Evolutionary conservation across 2,888 invertebrate species (phyloP), one percentile per base, ranked within the genome.

Genomic region (Lacanobia wlatinum): DNA sequence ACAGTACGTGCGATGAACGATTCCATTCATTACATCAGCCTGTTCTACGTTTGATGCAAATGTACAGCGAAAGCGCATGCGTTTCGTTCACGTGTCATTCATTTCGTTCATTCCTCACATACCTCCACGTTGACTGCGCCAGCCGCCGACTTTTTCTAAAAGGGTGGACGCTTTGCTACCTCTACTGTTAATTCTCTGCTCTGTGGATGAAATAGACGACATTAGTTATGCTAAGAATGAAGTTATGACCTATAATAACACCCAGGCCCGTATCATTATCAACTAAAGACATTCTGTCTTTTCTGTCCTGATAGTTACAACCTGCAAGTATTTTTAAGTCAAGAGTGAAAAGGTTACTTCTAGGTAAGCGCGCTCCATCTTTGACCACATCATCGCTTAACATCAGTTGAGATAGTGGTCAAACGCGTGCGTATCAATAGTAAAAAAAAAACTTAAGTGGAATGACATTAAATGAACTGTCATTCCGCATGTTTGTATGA

Each of bases 121-220:
- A 96, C 96, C 96, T 96, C 96, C 96, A 78, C 96, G 95, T 84
- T 96, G 96, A 86, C 95, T 96, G 85, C 96, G 95, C 95, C 96
- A 96, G 9, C 95, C 95, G 91, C 96, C 95, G 92, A 94, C 91
- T 90, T 93, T 96, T 85, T 94, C 92, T 83, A 96, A 87, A 82
- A 94, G 88, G 79, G 90, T 92, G 71, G 94, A 90, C 69, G 94
- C 82, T 92, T 96, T 95, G 94, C 93, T 95, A 93, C 92, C 96
- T 92, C 95, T 95, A 94, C 84, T 93, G 92, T 93, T 95, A 93
- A 95, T 93, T 95, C 95, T 95, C 90, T 96, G 95, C 92, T 96
- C 96, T 96, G 96, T 95, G 96, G 87, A 95, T 92, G 80, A 95
- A 94, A 94, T 88, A 90, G 75, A 90, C 34, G 81, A 71, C 70